Evolutionary conservation across 2,113 vertebrate genomes (phyloP).

Genomic region (Promerops cafer): DNA sequence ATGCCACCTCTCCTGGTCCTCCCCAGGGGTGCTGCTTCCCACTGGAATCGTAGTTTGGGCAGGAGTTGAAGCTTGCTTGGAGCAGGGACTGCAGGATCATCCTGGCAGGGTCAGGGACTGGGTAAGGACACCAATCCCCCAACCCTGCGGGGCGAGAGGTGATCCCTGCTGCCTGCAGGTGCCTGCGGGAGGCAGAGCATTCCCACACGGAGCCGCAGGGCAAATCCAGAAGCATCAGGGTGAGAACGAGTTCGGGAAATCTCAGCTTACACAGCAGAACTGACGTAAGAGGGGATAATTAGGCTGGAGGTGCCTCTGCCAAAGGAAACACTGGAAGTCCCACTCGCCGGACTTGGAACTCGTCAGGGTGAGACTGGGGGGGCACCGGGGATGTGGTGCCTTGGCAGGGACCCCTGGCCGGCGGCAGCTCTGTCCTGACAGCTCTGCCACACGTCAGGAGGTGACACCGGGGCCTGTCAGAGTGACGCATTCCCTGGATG

Average conservation of each 20-base stretch:
- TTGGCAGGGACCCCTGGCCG: neutral
- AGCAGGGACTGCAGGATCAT: neutral
- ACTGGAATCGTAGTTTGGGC: accelerated
- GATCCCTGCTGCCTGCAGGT: neutral
- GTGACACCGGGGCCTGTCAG: neutral
- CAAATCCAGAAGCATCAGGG: slow-evolving; percentile 15
- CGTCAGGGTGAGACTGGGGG: neutral
- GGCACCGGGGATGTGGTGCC: neutral
- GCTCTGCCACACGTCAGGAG: neutral
- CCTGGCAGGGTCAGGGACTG: neutral
- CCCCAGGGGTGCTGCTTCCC: neutral
- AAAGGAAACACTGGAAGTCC: slow-evolving; percentile 20
- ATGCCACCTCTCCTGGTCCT: neutral
- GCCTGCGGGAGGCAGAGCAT: neutral
- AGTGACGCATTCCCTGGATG: accelerated
- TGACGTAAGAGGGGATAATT: slow-evolving; percentile 12
- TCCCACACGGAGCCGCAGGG: neutral
- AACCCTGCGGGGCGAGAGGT: accelerated
- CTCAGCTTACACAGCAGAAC: slow-evolving; percentile 9
- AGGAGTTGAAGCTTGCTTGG: neutral
- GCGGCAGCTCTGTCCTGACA: neutral
- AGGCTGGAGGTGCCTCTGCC: slow-evolving; percentile 22
- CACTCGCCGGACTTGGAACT: neutral
- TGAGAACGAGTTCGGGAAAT: slow-evolving; percentile 33
- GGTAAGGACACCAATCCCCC: accelerated